These are phyloP conservation scores for Spinibarbus caldwelli DNA, from an alignment of 2,797 vertebrate species.

Conservation along the genomic window DNA sequence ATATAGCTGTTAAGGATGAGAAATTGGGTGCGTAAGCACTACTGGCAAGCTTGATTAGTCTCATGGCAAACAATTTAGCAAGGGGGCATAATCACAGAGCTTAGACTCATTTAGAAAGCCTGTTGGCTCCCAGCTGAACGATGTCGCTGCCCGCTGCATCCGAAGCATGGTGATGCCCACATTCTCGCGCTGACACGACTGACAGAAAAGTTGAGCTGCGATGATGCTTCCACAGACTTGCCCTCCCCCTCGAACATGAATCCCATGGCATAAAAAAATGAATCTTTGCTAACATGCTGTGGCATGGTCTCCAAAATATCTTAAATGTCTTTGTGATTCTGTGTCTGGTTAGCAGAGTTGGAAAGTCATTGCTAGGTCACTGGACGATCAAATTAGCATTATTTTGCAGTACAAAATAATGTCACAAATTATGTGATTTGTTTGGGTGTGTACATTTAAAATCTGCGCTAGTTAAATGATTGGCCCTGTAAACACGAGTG, in stretches of 20 bases:
- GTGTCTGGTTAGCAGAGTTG: slow-evolving; percentile 25
- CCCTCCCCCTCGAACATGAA: slow-evolving; percentile 40
- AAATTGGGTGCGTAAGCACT: slow-evolving; percentile 69
- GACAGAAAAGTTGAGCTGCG: slow-evolving; percentile 72
- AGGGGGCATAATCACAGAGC: slow-evolving; percentile 71
- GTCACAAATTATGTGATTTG: slow-evolving; percentile 5
- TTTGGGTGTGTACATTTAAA: slow-evolving; percentile 48
- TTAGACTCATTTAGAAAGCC: slow-evolving; percentile 75
- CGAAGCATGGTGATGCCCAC: slow-evolving; percentile 63
- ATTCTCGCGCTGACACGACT: slow-evolving; percentile 70
- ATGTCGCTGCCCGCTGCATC: slow-evolving; percentile 67
- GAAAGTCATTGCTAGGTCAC: slow-evolving; percentile 40
- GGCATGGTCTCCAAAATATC: slow-evolving; percentile 55
- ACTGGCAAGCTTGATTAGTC: slow-evolving; percentile 69
- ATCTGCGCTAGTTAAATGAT: slow-evolving; percentile 71
- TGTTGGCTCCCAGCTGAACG: slow-evolving; percentile 66
- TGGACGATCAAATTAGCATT: slow-evolving; percentile 61
- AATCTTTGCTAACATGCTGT: slow-evolving; percentile 69
- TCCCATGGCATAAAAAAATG: slow-evolving; percentile 57
- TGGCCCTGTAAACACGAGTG: slow-evolving; percentile 86
- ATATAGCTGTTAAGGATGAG: slow-evolving; percentile 68
- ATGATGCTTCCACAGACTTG: slow-evolving; percentile 65
- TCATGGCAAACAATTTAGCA: slow-evolving; percentile 78
- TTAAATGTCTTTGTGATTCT: slow-evolving; percentile 24
- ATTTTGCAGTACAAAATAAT: slow-evolving; percentile 56